phyloP scores from a whole-genome alignment of 1,140 invertebrate genomes.

The Drosophila biarmipes region DNA sequence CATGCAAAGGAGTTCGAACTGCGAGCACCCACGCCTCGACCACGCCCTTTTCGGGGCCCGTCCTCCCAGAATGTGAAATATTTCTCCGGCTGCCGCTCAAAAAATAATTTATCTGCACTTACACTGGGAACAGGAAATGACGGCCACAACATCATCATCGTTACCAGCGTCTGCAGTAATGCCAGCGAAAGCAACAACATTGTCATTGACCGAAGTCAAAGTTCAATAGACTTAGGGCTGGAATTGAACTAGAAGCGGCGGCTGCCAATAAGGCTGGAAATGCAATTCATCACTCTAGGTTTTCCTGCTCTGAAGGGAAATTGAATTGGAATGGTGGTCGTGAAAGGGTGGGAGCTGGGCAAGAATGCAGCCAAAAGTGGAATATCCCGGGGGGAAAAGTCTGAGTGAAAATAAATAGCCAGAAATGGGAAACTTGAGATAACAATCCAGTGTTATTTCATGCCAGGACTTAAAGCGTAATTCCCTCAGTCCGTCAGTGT shows the following conservation, averaged over 20 bases:
- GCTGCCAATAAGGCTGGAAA: constrained; percentile 6
- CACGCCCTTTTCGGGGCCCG: constrained; percentile 16
- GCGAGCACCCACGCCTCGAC: background rate
- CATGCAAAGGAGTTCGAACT: constrained; percentile 22
- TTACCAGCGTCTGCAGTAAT: background rate
- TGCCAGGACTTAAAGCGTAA: background rate
- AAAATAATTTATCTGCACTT: constrained; percentile 55
- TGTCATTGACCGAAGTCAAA: constrained; percentile 39
- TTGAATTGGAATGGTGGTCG: constrained; percentile 15
- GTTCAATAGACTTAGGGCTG: constrained; percentile 34
- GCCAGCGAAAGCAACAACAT: constrained; percentile 2
- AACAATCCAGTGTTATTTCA: background rate
- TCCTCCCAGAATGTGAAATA: constrained; percentile 36
- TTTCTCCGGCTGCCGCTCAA: constrained; percentile 33
- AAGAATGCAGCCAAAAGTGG: background rate
- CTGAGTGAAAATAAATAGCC: background rate
- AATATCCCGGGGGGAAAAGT: background rate
- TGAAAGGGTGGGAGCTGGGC: background rate
- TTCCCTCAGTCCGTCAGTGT: background rate
- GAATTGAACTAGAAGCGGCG: background rate
- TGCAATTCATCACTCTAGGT: constrained; percentile 40
- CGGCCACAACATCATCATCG: constrained; percentile 15
- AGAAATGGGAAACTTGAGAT: background rate
- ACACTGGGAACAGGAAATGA: constrained; percentile 6
- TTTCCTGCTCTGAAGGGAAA: constrained; percentile 13